phyloP scores from a whole-genome alignment of 2,113 vertebrate genomes.

The Ophthalmolycus amberensis region DNA sequence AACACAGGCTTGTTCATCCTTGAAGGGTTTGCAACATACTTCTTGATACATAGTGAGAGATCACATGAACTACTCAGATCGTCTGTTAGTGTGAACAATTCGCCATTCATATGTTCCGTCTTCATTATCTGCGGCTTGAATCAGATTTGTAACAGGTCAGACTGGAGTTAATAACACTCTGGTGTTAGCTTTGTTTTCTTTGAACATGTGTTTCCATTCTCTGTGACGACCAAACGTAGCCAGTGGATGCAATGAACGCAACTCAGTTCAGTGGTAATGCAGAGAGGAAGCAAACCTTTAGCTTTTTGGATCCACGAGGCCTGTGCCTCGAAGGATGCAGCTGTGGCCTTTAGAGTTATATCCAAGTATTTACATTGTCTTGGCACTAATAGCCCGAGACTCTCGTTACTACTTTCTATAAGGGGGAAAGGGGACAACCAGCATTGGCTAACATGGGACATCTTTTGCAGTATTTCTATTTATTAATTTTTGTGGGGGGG shows the following conservation, averaged over 20 bases:
- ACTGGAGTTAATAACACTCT: neutral
- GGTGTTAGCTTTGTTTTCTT: neutral
- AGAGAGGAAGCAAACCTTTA: neutral
- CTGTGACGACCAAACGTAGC: neutral
- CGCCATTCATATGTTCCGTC: neutral
- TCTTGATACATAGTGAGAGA: neutral
- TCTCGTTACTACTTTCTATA: slow-evolving; percentile 5
- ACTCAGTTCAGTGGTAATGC: neutral
- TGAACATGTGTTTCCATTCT: neutral
- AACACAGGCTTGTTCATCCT: neutral
- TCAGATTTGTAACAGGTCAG: neutral
- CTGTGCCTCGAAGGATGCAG: neutral
- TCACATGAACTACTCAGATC: neutral
- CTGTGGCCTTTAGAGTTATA: neutral
- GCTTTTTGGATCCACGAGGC: neutral
- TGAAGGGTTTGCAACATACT: neutral
- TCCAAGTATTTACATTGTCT: neutral
- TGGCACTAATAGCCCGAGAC: neutral
- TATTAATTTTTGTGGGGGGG: too few species aligned
- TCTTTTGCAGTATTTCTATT: neutral
- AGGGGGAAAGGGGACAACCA: neutral
- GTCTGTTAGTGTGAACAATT: too few species aligned
- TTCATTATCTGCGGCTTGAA: neutral
- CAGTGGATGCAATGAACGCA: neutral
- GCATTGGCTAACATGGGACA: slow-evolving; percentile 15